phyloP scores from a whole-genome alignment of 2,888 invertebrate species.

The Lycia hirtaria region DNA sequence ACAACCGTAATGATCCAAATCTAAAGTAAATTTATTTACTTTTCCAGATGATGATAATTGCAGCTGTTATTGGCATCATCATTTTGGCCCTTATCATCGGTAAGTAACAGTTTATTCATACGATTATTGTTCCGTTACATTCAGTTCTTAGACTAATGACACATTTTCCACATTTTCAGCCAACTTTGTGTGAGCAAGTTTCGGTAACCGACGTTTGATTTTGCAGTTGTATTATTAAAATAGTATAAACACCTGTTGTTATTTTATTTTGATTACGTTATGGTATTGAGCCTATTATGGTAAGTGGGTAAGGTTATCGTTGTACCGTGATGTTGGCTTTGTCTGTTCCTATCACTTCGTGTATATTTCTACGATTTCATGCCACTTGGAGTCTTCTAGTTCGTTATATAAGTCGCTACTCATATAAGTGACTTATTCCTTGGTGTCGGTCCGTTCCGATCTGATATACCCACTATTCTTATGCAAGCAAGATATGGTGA shows the following conservation, averaged over 20 bases:
- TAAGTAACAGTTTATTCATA: slow-evolving; percentile 80
- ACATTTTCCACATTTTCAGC: slow-evolving; percentile 81
- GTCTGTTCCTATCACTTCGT: slow-evolving; percentile 71
- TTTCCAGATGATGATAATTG: slow-evolving; percentile 95
- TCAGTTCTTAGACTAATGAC: slow-evolving; percentile 71
- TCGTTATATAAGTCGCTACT: slow-evolving; percentile 52
- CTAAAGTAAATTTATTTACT: not conserved
- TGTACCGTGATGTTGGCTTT: slow-evolving; percentile 77
- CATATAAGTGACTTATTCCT: slow-evolving; percentile 48
- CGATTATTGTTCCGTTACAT: slow-evolving; percentile 29
- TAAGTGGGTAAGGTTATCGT: slow-evolving; percentile 72
- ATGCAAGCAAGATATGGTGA: too few relatives aligned
- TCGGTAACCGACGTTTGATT: slow-evolving; percentile 79
- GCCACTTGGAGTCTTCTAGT: slow-evolving; percentile 55
- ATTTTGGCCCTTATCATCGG: slow-evolving; percentile 95
- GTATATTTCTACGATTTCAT: slow-evolving; percentile 61
- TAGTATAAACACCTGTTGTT: slow-evolving; percentile 64
- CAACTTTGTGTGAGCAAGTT: slow-evolving; percentile 84
- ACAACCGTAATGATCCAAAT: too few relatives aligned
- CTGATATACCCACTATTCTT: too few relatives aligned
- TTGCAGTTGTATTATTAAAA: slow-evolving; percentile 73
- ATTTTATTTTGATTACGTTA: slow-evolving; percentile 61
- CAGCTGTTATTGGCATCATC: slow-evolving; percentile 93
- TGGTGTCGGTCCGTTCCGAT: too few relatives aligned
- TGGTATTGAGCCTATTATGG: slow-evolving; percentile 70